Conservation (phyloP, 2,888 invertebrate genomes). For the Nomada lathburiana region DNA sequence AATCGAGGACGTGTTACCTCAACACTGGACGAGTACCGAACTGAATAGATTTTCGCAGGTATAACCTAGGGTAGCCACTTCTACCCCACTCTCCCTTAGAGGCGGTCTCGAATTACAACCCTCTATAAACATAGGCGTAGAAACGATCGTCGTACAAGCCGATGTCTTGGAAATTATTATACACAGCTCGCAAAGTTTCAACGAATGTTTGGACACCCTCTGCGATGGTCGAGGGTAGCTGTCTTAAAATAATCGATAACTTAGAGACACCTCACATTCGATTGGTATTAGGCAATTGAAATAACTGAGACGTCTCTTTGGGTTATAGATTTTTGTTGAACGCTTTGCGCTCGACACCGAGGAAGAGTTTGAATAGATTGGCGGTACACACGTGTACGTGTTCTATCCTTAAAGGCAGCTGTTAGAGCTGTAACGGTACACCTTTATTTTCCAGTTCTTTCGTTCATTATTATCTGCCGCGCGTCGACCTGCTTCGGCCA, state of each 20-base stretch:
- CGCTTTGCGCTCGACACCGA: not conserved
- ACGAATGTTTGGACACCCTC: not conserved
- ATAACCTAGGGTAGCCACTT: conserved; percentile 77
- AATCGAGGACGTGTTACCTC: conserved; percentile 44
- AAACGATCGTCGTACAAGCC: conserved; percentile 13
- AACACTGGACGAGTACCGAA: conserved; percentile 60
- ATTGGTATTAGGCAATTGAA: not conserved
- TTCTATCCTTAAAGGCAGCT: conserved; percentile 24
- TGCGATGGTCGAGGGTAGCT: too few species aligned
- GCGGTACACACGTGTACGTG: not conserved
- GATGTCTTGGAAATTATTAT: conserved; percentile 21
- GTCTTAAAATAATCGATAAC: too few species aligned
- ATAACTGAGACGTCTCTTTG: not conserved
- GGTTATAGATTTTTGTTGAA: too few species aligned
- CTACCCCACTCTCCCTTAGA: conserved; percentile 73
- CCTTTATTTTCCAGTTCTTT: conserved; percentile 46
- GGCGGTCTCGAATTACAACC: conserved; percentile 80
- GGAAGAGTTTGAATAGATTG: not conserved
- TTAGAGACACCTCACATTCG: too few species aligned
- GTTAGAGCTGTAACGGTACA: conserved; percentile 45
- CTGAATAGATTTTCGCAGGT: conserved; percentile 82
- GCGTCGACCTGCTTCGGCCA: conserved; percentile 25
- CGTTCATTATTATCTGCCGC: conserved; percentile 38
- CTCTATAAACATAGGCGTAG: conserved; percentile 80
- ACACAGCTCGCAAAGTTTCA: not conserved